Evolutionary conservation across 2,888 invertebrate species (phyloP), one percentile per base, ranked within the genome.

Genomic region (Nezara viridula): DNA sequence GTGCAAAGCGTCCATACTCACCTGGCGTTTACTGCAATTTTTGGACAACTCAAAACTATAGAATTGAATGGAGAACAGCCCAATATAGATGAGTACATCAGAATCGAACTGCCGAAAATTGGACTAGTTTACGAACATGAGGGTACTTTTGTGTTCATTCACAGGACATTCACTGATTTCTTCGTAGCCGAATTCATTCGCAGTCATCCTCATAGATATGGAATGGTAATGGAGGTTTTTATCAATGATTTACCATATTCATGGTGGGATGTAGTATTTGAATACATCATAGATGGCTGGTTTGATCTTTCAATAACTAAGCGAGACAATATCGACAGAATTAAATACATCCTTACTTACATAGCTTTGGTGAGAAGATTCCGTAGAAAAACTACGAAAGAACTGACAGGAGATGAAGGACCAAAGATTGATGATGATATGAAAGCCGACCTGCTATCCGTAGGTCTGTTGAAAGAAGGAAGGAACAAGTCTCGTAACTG

Each of bases 1-100:
- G 40, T 81, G 44, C 81, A 81, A 81, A 81, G n/a, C 44, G 81
- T 81, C n/a, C 81, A 81, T 14, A 81, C 81, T 14, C 32, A 81
- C n/a, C 16, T 81, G 0, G 81, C 81, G 0, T 44, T 81, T 2
- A 14, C 6, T 5, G 81, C 21, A 0, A 81, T 81, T 44, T 81
- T 81, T n/a, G 81, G 81, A 40, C 44, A 77, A 5, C 7, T 12
- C 12, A 10, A 24, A n/a, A 40, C 81, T n/a, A 10, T 12, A 6
- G n/a, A 81, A 40, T n/a, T 81, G 37, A 81, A 44, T n/a, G n/a
- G n/a, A 44, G 44, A 81, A 21, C 7, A 24, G n/a, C 44, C 14
- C 12, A 19, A 40, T n/a, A 24, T 47, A 12, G 81, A 81, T n/a
- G 44, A 81, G 24, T 81, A 44, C n/a, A 40, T 81, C 12, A 81